A percentile compares a stretch with the other conserved stretches of the same genome.
Conservation (phyloP, 2,797 vertebrate species). For the Percopsis omiscomaycus region DNA sequence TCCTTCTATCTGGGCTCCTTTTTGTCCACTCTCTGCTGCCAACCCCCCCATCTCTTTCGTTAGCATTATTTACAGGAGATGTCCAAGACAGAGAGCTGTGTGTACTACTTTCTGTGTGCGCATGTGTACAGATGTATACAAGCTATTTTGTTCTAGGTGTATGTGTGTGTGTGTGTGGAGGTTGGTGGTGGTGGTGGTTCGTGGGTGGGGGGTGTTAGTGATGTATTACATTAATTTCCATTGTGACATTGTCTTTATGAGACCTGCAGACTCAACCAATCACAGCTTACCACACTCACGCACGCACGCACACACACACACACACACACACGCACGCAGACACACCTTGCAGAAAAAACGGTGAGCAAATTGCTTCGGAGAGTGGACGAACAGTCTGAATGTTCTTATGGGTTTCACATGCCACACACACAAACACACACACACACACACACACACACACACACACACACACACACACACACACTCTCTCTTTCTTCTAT, state of each 20-base stretch:
- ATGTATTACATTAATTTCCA: conserved; percentile 84
- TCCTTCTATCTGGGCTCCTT: not conserved
- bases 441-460: conserved; percentile 2
- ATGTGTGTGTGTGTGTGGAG: conserved; percentile 15
- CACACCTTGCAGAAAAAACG: conserved; percentile 41
- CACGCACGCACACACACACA: conserved; percentile 13
- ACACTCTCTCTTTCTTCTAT: conserved; percentile 44
- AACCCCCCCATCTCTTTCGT: conserved; percentile 32
- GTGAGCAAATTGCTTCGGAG: conserved; percentile 73
- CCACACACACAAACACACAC: not conserved
- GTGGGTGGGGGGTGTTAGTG: conserved; percentile 60
- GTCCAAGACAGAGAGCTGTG: conserved; percentile 36
- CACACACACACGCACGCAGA: conserved; percentile 13
- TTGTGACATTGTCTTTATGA: conserved; percentile 80
- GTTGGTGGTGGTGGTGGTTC: conserved; percentile 22
- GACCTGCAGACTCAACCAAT: conserved; percentile 68
- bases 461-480: conserved; percentile 1
- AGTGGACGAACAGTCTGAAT: conserved; percentile 46
- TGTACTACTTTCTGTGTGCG: not conserved
- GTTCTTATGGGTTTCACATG: conserved; percentile 35
- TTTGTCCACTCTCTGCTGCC: not conserved
- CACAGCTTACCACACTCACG: conserved; percentile 50
- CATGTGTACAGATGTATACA: conserved; percentile 28
- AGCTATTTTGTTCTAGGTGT: conserved; percentile 7
- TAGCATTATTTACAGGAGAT: conserved; percentile 63